Conservation (phyloP, 2,797 vertebrate genomes). For the Melanogrammus aeglefinus region DNA sequence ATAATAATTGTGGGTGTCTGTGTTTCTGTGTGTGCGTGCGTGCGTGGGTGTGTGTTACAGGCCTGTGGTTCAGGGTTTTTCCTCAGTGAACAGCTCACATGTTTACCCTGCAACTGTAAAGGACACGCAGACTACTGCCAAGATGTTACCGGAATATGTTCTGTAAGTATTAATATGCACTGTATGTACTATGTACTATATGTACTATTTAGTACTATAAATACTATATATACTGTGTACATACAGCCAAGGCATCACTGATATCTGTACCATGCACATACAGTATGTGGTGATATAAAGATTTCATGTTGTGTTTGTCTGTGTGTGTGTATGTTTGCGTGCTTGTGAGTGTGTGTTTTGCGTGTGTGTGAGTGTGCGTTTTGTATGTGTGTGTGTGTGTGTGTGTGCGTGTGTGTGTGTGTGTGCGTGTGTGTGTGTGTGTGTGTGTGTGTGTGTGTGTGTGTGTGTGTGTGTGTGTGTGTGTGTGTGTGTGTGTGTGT, state of each 20-base stretch:
- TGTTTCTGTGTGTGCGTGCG: too few relatives aligned
- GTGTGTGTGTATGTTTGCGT: not conserved
- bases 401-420: too few relatives aligned
- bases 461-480: too few relatives aligned
- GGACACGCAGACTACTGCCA: conserved; percentile 85
- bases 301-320: not conserved
- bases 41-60: conserved; percentile 45
- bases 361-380: too few relatives aligned
- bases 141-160: conserved; percentile 87
- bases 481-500: not conserved
- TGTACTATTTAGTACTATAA: too few relatives aligned
- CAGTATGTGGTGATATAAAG: not conserved
- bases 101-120: conserved; percentile 88
- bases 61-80: conserved; percentile 79
- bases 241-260: not conserved
- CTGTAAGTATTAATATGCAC: conserved; percentile 72
- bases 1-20: too few relatives aligned
- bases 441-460: too few relatives aligned
- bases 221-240: too few relatives aligned
- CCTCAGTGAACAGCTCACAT: conserved; percentile 73
- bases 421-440: too few relatives aligned
- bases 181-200: too few relatives aligned
- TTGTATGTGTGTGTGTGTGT: too few relatives aligned
- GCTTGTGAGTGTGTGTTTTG: not conserved
- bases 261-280: not conserved